Percentiles rank a stretch among this genome's conserved stretches.
phyloP scores from a whole-genome alignment of 2,888 invertebrate species.

The Lordiphosa andalusiaca region DNA sequence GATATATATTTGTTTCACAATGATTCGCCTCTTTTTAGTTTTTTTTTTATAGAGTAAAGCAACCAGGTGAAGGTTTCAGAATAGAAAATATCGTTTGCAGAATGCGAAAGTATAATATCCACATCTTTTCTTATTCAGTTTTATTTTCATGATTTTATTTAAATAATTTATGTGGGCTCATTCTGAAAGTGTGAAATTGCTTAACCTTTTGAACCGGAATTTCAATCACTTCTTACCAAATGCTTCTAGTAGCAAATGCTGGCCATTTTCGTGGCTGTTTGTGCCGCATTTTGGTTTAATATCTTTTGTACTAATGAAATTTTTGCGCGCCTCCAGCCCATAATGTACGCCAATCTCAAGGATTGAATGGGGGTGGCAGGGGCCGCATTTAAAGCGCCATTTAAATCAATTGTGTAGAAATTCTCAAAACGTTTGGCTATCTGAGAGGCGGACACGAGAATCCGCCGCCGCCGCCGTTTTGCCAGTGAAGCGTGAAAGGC shows the following conservation, averaged over 20 bases:
- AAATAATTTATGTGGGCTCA: too few species aligned
- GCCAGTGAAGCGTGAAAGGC: constrained; percentile 65
- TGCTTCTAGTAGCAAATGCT: neutral
- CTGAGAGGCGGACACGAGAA: constrained; percentile 6
- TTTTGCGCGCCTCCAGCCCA: constrained; percentile 47
- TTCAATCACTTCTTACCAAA: too few species aligned
- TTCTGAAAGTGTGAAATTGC: too few species aligned
- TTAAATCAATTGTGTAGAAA: constrained; percentile 72
- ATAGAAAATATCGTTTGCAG: too few species aligned
- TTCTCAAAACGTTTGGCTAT: constrained; percentile 48
- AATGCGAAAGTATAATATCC: too few species aligned
- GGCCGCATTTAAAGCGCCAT: constrained; percentile 52
- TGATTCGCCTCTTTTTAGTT: too few species aligned
- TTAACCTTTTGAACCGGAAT: too few species aligned
- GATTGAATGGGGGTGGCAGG: neutral
- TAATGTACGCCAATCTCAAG: constrained; percentile 38
- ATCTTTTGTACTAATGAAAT: constrained; percentile 57
- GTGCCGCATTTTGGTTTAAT: constrained; percentile 42
- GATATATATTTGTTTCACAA: too few species aligned
- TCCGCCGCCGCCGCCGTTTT: constrained; percentile 8
- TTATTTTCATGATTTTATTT: too few species aligned
- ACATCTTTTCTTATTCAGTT: too few species aligned
- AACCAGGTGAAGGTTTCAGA: too few species aligned
- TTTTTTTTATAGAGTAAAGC: too few species aligned
- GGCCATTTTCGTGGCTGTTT: constrained; percentile 4